Evolutionary conservation across 2,888 invertebrate genomes (phyloP).

Genomic region (Nasonia oneida): DNA sequence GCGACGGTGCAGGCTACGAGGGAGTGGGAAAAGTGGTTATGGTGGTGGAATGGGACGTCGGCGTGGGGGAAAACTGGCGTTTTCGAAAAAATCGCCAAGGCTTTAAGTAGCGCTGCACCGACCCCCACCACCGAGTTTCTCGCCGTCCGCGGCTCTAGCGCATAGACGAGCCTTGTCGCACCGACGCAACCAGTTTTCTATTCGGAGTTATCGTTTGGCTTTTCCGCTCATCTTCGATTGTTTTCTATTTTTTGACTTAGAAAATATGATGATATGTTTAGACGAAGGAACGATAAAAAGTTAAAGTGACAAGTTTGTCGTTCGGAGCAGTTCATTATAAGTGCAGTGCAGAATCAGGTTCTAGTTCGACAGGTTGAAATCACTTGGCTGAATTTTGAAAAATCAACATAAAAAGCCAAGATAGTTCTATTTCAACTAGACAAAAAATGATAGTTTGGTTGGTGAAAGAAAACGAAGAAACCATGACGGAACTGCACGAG

Average conservation of each 20-base stretch:
- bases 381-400: too few species aligned
- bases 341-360: too few species aligned
- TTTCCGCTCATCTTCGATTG: slow-evolving; percentile 24
- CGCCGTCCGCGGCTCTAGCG: slow-evolving; percentile 74
- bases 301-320: too few species aligned
- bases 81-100: slow-evolving; percentile 78
- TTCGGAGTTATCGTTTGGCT: slow-evolving; percentile 21
- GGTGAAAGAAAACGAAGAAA: too few species aligned
- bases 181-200: slow-evolving; percentile 63
- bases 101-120: slow-evolving; percentile 77
- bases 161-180: slow-evolving; percentile 72
- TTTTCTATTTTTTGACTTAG: neutral
- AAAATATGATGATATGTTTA: too few species aligned
- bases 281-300: too few species aligned
- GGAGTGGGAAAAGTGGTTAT: slow-evolving; percentile 55
- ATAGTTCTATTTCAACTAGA: too few species aligned
- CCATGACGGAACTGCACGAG: too few species aligned
- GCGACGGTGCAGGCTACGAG: neutral
- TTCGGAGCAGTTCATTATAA: too few species aligned
- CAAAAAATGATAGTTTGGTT: neutral
- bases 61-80: slow-evolving; percentile 67
- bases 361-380: too few species aligned
- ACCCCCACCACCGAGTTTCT: slow-evolving; percentile 76
- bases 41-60: slow-evolving; percentile 22
- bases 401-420: too few species aligned